A percentile compares a stretch with the other conserved stretches of the same genome.
phyloP scores from a whole-genome alignment of 2,888 invertebrate genomes.

The Monopis laevigella region DNA sequence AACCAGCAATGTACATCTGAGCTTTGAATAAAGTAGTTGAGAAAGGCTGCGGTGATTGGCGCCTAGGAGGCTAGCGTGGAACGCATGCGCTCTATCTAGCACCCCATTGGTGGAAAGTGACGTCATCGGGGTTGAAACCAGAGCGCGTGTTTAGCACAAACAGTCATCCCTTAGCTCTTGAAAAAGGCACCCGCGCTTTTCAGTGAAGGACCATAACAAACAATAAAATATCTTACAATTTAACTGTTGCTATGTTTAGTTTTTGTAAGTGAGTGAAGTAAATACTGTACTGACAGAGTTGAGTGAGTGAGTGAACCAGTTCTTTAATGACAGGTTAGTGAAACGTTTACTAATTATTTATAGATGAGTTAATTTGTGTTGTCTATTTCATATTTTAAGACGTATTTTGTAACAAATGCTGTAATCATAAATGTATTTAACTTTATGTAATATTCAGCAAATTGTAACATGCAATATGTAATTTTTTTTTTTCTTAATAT shows the following conservation, averaged over 20 bases:
- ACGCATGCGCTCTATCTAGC: slow-evolving; percentile 51
- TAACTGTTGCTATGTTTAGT: neutral
- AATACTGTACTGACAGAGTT: too few species aligned
- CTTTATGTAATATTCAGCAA: too few species aligned
- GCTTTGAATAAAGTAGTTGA: slow-evolving; percentile 14
- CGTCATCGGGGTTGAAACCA: slow-evolving; percentile 62
- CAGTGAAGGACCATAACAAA: slow-evolving; percentile 43
- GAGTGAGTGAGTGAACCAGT: neutral
- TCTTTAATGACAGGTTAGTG: slow-evolving; percentile 1
- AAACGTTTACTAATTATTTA: too few species aligned
- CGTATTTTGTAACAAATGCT: too few species aligned
- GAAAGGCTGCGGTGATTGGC: slow-evolving; percentile 28
- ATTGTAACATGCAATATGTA: too few species aligned
- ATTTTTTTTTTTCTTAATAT: too few species aligned
- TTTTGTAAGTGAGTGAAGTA: neutral
- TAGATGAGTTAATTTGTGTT: too few species aligned
- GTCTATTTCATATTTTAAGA: too few species aligned
- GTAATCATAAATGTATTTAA: too few species aligned
- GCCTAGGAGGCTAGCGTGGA: slow-evolving; percentile 51
- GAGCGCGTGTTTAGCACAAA: slow-evolving; percentile 52
- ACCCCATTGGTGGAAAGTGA: slow-evolving; percentile 62
- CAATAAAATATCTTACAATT: slow-evolving; percentile 26
- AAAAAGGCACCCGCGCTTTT: slow-evolving; percentile 38
- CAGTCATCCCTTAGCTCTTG: slow-evolving; percentile 57
- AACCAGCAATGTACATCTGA: slow-evolving; percentile 50